Conservation (phyloP, 2,888 invertebrate genomes). For the Lymantria dispar region DNA sequence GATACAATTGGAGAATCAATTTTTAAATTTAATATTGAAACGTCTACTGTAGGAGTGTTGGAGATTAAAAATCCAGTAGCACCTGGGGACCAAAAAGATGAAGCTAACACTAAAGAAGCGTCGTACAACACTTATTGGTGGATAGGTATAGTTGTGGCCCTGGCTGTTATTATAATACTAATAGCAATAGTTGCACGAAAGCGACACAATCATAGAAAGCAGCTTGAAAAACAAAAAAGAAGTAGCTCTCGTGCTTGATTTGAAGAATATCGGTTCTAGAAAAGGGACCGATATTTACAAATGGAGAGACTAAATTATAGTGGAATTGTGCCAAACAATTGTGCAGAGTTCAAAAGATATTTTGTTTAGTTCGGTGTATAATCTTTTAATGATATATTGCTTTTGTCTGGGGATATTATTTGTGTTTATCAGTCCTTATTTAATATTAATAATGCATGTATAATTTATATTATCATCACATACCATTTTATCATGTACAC, state of each 20-base stretch:
- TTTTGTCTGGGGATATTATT: constrained; percentile 23
- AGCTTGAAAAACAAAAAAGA: constrained; percentile 71
- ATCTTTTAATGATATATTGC: constrained; percentile 1
- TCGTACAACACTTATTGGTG: constrained; percentile 77
- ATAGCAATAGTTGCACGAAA: constrained; percentile 74
- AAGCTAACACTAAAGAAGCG: constrained; percentile 57
- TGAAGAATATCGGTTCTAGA: constrained; percentile 80
- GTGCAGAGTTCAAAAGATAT: constrained; percentile 42
- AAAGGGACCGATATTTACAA: constrained; percentile 54
- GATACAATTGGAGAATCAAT: constrained; percentile 56
- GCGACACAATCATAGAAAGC: constrained; percentile 76
- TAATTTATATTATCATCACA: constrained; percentile 39
- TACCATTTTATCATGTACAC: constrained; percentile 29
- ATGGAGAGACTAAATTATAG: constrained; percentile 45
- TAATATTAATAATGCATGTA: constrained; percentile 30
- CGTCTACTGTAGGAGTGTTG: constrained; percentile 71
- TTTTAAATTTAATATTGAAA: constrained; percentile 58
- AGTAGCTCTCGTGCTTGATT: constrained; percentile 74
- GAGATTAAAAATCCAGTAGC: constrained; percentile 70
- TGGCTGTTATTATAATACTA: constrained; percentile 63
- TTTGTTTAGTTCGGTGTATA: constrained; percentile 19
- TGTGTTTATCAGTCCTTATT: constrained; percentile 17
- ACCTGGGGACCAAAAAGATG: constrained; percentile 51
- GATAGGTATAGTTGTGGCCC: constrained; percentile 73
- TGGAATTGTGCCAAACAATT: constrained; percentile 61